Evolutionary conservation across 2,797 vertebrate species (phyloP).

Genomic region (Knipowitschia caucasica): DNA sequence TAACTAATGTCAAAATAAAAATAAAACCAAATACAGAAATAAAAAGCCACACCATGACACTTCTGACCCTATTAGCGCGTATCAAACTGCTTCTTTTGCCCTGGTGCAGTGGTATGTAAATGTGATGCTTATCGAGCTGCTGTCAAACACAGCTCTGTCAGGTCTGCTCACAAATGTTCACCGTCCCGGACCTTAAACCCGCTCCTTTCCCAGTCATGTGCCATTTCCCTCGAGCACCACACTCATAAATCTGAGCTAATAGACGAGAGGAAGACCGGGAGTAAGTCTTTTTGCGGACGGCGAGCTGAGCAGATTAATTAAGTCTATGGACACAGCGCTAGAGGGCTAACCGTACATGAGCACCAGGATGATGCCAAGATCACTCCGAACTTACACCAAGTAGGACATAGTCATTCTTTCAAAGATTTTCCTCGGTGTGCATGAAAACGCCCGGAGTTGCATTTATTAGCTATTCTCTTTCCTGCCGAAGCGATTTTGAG

Average conservation of each 20-base stretch:
- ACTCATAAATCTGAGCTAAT: slow-evolving; percentile 52
- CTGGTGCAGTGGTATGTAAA: slow-evolving; percentile 30
- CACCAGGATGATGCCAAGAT: slow-evolving; percentile 38
- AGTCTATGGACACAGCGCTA: slow-evolving; percentile 48
- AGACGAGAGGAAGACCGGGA: slow-evolving; percentile 41
- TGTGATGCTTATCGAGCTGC: slow-evolving; percentile 25
- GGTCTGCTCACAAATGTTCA: slow-evolving; percentile 29
- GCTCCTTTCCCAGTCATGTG: slow-evolving; percentile 19
- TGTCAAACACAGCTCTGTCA: slow-evolving; percentile 14
- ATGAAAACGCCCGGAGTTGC: not conserved
- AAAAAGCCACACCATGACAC: no score
- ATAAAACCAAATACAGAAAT: no score
- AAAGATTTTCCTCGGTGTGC: slow-evolving; percentile 20
- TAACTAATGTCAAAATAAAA: no score
- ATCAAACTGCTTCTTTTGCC: slow-evolving; percentile 1
- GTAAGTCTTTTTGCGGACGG: slow-evolving; percentile 48
- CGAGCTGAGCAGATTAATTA: slow-evolving; percentile 60
- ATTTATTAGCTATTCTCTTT: slow-evolving; percentile 7
- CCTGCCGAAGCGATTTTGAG: not conserved
- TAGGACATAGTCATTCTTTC: slow-evolving; percentile 30
- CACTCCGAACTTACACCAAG: slow-evolving; percentile 43
- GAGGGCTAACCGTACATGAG: slow-evolving; percentile 42
- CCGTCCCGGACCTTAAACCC: slow-evolving; percentile 4
- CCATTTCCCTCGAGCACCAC: slow-evolving; percentile 29
- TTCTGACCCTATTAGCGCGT: slow-evolving; percentile 21